Evolutionary conservation across 2,113 vertebrate species (phyloP).

Genomic region (Dipodomys spectabilis): DNA sequence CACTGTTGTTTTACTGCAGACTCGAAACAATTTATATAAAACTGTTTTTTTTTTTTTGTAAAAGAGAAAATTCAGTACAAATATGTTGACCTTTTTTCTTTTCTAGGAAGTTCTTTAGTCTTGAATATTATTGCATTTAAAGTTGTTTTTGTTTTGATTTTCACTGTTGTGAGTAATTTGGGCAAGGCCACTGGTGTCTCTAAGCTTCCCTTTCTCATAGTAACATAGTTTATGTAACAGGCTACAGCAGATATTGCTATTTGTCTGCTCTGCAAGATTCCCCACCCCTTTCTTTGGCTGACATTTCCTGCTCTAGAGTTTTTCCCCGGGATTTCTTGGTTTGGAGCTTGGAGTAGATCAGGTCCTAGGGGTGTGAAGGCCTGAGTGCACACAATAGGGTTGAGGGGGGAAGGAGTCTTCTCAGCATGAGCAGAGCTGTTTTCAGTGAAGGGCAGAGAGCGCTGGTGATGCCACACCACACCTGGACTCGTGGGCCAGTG

Average conservation of each 20-base stretch:
- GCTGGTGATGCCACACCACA: too few species aligned
- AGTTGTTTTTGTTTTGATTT: conserved; percentile 28
- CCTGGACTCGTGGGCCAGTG: neutral
- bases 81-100: conserved; percentile 51
- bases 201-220: conserved; percentile 44
- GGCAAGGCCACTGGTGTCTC: conserved; percentile 41
- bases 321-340: neutral
- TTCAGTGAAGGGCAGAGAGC: too few species aligned
- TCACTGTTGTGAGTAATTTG: conserved; percentile 38
- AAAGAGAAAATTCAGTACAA: conserved; percentile 58
- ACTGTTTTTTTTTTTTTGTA: conserved; percentile 27
- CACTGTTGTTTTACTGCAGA: conserved; percentile 69
- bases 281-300: neutral
- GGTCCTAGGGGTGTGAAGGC: too few species aligned
- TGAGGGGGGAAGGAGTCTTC: too few species aligned
- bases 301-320: neutral
- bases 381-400: too few species aligned
- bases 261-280: conserved; percentile 25
- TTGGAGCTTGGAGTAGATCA: neutral
- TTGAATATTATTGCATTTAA: conserved; percentile 42
- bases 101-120: conserved; percentile 57
- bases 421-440: too few species aligned
- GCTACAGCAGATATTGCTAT: neutral
- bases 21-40: conserved; percentile 74
- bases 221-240: neutral